Percentiles rank a stretch among this genome's conserved stretches.
These are phyloP conservation scores for Poicephalus meyeri DNA, from an alignment of 2,113 vertebrate genomes.

Conservation along the genomic window DNA sequence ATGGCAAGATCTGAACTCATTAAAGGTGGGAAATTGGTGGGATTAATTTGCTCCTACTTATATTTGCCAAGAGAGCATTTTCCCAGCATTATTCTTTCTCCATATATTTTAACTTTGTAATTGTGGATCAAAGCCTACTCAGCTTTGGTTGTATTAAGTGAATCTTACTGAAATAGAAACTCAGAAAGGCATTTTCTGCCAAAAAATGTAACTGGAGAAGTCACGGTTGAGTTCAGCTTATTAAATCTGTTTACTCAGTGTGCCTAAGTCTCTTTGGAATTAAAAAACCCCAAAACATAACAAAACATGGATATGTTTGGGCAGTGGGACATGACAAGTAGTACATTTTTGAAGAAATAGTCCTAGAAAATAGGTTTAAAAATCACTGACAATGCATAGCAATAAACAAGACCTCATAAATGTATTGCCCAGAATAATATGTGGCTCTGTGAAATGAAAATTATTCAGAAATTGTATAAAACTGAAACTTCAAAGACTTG, in stretches of 20 bases:
- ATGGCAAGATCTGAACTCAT: conserved; percentile 48
- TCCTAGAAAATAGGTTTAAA: not conserved
- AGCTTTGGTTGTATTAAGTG: conserved; percentile 58
- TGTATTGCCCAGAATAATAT: not conserved
- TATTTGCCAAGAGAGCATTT: conserved; percentile 63
- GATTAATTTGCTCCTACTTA: conserved; percentile 44
- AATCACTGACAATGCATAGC: not conserved
- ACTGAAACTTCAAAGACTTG: not conserved
- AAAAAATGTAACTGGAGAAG: conserved; percentile 66
- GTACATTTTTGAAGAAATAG: conserved; percentile 5
- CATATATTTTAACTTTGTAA: conserved; percentile 55
- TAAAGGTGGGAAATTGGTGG: conserved; percentile 59
- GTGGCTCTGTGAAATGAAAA: not conserved
- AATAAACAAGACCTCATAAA: not conserved
- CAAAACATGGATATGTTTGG: not conserved
- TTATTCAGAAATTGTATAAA: not conserved
- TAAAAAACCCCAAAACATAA: not conserved
- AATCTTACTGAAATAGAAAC: conserved; percentile 60
- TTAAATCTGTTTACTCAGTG: conserved; percentile 64
- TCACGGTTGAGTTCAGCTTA: conserved; percentile 64
- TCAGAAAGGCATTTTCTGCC: conserved; percentile 59
- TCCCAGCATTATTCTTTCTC: conserved; percentile 62
- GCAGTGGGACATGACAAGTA: not conserved
- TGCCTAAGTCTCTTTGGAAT: conserved; percentile 55
- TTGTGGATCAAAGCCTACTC: conserved; percentile 59